Percentiles rank a stretch among this genome's conserved stretches.
Conservation (phyloP, 53 echinoderm and acorn worm species). For the Patiria pectinifera region DNA sequence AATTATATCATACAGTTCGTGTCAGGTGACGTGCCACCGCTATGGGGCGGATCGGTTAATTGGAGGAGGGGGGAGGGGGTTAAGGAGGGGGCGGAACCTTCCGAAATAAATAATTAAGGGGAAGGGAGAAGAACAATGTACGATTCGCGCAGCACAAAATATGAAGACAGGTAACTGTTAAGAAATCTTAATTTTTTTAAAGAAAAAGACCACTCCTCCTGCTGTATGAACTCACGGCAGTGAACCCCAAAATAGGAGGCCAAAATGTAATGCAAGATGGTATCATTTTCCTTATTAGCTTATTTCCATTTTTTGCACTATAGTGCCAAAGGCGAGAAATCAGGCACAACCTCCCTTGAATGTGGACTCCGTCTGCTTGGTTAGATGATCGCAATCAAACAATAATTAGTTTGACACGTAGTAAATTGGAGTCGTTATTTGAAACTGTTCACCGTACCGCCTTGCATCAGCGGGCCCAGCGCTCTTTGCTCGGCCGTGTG, state of each 20-base stretch:
- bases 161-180: too few species aligned
- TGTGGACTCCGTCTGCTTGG: background rate
- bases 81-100: too few species aligned
- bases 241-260: too few species aligned
- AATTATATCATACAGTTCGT: slow-evolving; percentile 30
- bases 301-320: background rate
- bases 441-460: background rate
- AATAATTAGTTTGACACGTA: slow-evolving; percentile 43
- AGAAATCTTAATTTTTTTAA: too few species aligned
- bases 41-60: background rate
- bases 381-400: background rate
- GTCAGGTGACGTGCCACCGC: background rate
- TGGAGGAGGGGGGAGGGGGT: too few species aligned
- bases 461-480: background rate
- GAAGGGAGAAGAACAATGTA: too few species aligned
- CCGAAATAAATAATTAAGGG: too few species aligned
- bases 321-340: background rate
- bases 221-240: too few species aligned
- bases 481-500: background rate
- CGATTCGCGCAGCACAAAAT: too few species aligned
- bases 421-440: too few species aligned
- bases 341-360: background rate
- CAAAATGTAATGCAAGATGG: background rate
- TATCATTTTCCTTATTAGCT: background rate
- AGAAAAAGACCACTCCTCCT: too few species aligned